Percentiles rank a stretch among this genome's conserved stretches.
Conservation (phyloP, 1,140 invertebrate species). For the Vollenhovia emeryi region DNA sequence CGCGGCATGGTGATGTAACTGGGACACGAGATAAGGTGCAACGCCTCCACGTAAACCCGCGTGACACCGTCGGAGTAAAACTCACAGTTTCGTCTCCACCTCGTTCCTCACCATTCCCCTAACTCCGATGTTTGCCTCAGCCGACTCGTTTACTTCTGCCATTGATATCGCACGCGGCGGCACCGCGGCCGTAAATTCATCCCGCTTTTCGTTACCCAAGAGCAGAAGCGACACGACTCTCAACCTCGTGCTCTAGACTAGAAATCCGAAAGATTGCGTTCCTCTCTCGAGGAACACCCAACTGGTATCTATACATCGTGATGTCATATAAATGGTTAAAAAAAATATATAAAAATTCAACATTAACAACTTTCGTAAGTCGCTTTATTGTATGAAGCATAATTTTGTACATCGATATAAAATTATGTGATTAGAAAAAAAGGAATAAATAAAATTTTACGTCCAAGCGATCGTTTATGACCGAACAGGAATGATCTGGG, state of each 20-base stretch:
- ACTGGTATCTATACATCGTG: background rate
- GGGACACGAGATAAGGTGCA: conserved; percentile 73
- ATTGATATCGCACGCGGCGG: conserved; percentile 69
- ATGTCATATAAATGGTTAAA: background rate
- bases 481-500: background rate
- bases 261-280: background rate
- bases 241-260: background rate
- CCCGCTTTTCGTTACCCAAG: conserved; percentile 24
- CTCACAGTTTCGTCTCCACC: conserved; percentile 56
- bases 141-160: conserved; percentile 59
- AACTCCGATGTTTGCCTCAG: conserved; percentile 65
- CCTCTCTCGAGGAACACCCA: background rate
- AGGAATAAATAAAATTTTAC: conserved; percentile 8
- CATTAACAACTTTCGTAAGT: background rate
- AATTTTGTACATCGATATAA: background rate
- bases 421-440: background rate
- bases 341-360: background rate
- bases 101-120: conserved; percentile 43
- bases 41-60: conserved; percentile 66
- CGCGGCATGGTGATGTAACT: conserved; percentile 69
- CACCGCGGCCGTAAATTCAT: conserved; percentile 69
- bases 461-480: background rate
- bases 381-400: background rate
- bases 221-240: background rate
- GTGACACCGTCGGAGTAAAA: conserved; percentile 64